Evolutionary conservation across 2,113 vertebrate species (phyloP), one percentile per base, ranked within the genome.

Genomic region (Trinectes maculatus): DNA sequence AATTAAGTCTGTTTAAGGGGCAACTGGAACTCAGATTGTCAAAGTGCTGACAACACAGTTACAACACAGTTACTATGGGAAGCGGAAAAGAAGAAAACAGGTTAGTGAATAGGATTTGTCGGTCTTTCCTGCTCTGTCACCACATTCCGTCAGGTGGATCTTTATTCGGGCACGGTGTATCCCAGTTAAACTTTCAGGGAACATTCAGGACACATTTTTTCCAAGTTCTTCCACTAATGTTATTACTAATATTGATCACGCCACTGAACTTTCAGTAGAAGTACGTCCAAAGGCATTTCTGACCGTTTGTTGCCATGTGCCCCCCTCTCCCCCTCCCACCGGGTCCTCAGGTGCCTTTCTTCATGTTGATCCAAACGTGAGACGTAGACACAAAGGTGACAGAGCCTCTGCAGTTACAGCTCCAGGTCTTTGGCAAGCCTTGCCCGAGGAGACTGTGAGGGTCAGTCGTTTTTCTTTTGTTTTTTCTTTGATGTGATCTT

Each of bases 341-440:
- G 55, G 37, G 26, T 19, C 58, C 37, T 54, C 25, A 51, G 26
- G 4, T 0, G 22, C 19, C 2, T 10, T 25, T 24, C 8, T 15
- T 36, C 21, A 42, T 36, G 28, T 47, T 55, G 42, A 58, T 74
- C 34, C 28, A 37, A 26, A 37, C 21, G 33, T 22, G 2, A 25
- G 55, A 34, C 67, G 19, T 16, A 69, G 34, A 26, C 31, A 71
- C 31, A 57, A 22, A 53, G 16, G 33, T 54, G 39, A 47, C 2
- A 24, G 13, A 49, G 3, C 24, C 28, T 37, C 24, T n/a, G 22
- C 36, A 22, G 54, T 44, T 8, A 11, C 25, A 48, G 21, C 26
- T 36, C 15, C 26, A 9, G 8, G 15, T 51, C 28, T 31, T n/a
- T 31, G 8, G 28, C 29, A 19, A 11, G 48, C 29, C n/a, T 49